Evolutionary conservation across 2,888 invertebrate genomes (phyloP), one percentile per base, ranked within the genome.

Genomic region (Arctia plantaginis): DNA sequence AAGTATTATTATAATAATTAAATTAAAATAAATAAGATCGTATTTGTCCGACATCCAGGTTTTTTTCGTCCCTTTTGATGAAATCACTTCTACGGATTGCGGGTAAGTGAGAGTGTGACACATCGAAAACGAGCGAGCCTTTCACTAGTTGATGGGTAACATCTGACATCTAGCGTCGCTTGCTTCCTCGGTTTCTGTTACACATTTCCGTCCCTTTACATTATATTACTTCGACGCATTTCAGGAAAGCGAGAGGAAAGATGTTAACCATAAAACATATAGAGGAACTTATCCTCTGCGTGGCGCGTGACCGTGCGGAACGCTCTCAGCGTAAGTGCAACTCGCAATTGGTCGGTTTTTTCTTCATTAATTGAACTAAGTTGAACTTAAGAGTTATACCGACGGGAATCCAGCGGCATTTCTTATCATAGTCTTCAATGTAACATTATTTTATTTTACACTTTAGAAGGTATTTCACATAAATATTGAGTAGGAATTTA

Each of bases 361-460:
- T 67, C 47, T 33, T 47, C 20, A 67, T 47, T 67, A 67, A 47
- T 67, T 67, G 23, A 47, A 67, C 67, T 33, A 67, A 67, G 47
- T 47, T 33, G 33, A 67, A 47, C 67, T 67, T 47, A 30, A 67
- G 33, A 47, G 67, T 47, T 67, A 47, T 47, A 67, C 15, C 4
- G 15, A 12, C 67, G 30, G 67, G 30, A 47, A 41, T 67, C 12
- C 33, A 18, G 44, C 47, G 23, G 33, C 30, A 18, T 62, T 62
- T 62, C 62, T 62, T 18, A 62, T 62, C 62, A 30, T 27, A 18
- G 59, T 62, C 6, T 47, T 67, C 33, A 13, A 33, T 20, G 23
- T 47, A 33, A 30, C 12, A 33, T 47, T 33, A 23, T 12, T 67
- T 67, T 44, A 30, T 44, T 44, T 41, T 67, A 20, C 10, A 33